A percentile compares a stretch with the other conserved stretches of the same genome.
Evolutionary conservation across 2,888 invertebrate genomes (phyloP).

Genomic region (Epiblema foenella): DNA sequence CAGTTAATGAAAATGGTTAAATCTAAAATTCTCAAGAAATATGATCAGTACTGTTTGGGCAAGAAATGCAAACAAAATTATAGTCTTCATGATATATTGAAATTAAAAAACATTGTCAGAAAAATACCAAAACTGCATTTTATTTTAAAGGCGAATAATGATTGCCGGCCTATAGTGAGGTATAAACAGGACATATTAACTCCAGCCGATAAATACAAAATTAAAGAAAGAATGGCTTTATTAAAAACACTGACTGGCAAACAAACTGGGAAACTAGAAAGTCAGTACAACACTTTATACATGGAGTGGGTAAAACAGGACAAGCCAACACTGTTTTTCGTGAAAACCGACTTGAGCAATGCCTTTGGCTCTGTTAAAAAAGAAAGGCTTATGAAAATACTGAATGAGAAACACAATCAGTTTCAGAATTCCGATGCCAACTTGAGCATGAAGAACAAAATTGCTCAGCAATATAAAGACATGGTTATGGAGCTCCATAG

Average conservation of each 20-base stretch:
- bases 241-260: conserved; percentile 62
- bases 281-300: conserved; percentile 59
- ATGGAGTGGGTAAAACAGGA: conserved; percentile 63
- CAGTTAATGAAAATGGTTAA: conserved; percentile 66
- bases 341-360: conserved; percentile 78
- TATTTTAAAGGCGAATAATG: conserved; percentile 69
- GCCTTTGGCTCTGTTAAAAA: conserved; percentile 80
- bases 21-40: conserved; percentile 64
- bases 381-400: conserved; percentile 65
- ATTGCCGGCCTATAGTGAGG: conserved; percentile 73
- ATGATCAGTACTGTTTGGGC: conserved; percentile 59
- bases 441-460: conserved; percentile 61
- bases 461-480: conserved; percentile 67
- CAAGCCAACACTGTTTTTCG: conserved; percentile 74
- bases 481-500: conserved; percentile 67
- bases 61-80: conserved; percentile 59
- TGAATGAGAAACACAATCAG: conserved; percentile 61
- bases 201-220: conserved; percentile 64
- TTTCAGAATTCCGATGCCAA: conserved; percentile 64
- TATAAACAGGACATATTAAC: conserved; percentile 63
- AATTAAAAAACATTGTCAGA: conserved; percentile 59
- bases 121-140: conserved; percentile 73
- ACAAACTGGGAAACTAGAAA: conserved; percentile 61
- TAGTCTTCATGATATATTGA: conserved; percentile 54
- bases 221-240: conserved; percentile 67